A percentile compares a stretch with the other conserved stretches of the same genome.
These are phyloP conservation scores for Hemicordylus capensis DNA, from an alignment of 2,113 vertebrate genomes.

Conservation along the genomic window DNA sequence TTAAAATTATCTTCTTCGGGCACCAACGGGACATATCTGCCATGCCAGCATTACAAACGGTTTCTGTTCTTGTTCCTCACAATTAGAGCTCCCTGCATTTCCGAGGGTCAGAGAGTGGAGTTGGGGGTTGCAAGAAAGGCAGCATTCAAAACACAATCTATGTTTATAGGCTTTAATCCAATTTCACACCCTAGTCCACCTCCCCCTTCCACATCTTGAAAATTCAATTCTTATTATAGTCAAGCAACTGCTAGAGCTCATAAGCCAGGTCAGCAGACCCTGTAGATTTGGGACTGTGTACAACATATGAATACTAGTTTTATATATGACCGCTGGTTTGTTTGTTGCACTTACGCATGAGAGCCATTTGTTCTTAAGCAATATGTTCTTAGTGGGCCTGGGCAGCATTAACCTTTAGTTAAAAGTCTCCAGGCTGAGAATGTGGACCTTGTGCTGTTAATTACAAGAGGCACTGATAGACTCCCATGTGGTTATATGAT, in stretches of 20 bases:
- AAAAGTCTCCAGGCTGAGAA: slow-evolving; percentile 49
- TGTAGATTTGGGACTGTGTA: slow-evolving; percentile 17
- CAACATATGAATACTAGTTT: slow-evolving; percentile 47
- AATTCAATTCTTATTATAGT: slow-evolving; percentile 51
- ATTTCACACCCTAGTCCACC: slow-evolving; percentile 52
- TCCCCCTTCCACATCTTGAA: slow-evolving; percentile 43
- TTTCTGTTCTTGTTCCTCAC: slow-evolving; percentile 8
- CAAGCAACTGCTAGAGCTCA: slow-evolving; percentile 23
- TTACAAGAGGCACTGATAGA: slow-evolving; percentile 39
- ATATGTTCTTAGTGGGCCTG: slow-evolving; percentile 5
- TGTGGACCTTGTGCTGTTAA: slow-evolving; percentile 44
- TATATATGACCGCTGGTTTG: slow-evolving; percentile 37
- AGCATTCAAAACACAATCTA: slow-evolving; percentile 28
- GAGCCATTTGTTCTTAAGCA: slow-evolving; percentile 41
- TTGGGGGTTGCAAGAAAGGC: slow-evolving; percentile 19
- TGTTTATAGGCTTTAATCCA: slow-evolving; percentile 49
- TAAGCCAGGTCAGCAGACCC: slow-evolving; percentile 38
- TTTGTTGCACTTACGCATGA: slow-evolving; percentile 30
- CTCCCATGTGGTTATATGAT: not conserved
- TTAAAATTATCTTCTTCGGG: slow-evolving; percentile 21
- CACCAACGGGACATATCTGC: not conserved
- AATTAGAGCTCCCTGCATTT: slow-evolving; percentile 4
- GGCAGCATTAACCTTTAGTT: slow-evolving; percentile 47
- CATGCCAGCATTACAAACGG: not conserved
- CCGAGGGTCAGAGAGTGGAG: not conserved